These are phyloP conservation scores for Amyelois transitella DNA, from an alignment of 1,140 invertebrate genomes.

Conservation along the genomic window DNA sequence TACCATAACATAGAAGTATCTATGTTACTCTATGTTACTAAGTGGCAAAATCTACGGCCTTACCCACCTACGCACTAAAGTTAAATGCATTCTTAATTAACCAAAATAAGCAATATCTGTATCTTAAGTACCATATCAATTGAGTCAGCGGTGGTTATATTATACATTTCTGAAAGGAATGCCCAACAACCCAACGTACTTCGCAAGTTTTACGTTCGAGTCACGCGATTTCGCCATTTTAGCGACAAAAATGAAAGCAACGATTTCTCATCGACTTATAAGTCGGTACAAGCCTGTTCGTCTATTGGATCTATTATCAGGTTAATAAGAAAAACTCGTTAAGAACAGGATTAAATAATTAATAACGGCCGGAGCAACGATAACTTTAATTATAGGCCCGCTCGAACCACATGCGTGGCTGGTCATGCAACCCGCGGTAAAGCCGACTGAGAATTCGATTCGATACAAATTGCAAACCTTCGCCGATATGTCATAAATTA, in stretches of 20 bases:
- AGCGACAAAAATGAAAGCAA: background rate
- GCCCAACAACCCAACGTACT: too few relatives aligned
- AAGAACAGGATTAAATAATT: constrained; percentile 6
- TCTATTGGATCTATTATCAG: background rate
- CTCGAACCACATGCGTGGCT: background rate
- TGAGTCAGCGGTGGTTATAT: too few relatives aligned
- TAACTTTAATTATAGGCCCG: background rate
- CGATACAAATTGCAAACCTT: constrained; percentile 16
- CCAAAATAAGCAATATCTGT: too few relatives aligned
- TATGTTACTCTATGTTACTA: too few relatives aligned
- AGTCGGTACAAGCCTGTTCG: background rate
- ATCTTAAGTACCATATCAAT: too few relatives aligned
- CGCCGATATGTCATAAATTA: constrained; percentile 22
- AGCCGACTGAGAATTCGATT: constrained; percentile 13
- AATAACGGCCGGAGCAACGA: background rate
- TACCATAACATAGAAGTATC: too few relatives aligned
- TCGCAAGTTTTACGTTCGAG: constrained; percentile 4
- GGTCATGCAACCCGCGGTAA: background rate
- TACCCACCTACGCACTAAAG: too few relatives aligned
- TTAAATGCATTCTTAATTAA: too few relatives aligned
- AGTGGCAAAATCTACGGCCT: too few relatives aligned
- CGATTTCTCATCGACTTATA: background rate
- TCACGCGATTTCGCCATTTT: background rate
- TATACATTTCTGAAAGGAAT: too few relatives aligned
- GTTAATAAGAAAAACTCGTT: background rate